Evolutionary conservation across 2,797 vertebrate genomes (phyloP), one percentile per base, ranked within the genome.

Genomic region (Parambassis ranga): DNA sequence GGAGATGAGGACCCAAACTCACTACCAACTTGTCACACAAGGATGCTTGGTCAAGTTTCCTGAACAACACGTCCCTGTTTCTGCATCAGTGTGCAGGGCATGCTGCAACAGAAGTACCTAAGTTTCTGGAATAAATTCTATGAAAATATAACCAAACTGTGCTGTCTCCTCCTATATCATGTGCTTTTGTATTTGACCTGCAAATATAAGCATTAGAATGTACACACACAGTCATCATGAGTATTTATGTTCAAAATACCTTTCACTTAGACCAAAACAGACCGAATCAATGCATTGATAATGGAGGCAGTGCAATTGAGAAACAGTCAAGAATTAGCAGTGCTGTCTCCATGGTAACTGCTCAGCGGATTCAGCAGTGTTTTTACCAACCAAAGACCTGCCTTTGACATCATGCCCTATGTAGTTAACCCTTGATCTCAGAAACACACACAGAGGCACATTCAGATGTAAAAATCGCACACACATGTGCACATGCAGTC

Each of bases 281-380:
- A 58, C 50, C 48, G 52, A 75, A 76, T 59, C 35, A 55, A 41
- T 73, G 65, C 27, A 41, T 35, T 64, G 50, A 74, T 56, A 61
- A 67, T 53, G 47, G 41, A 31, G 52, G 41, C 73, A 66, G 58
- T 58, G 67, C 48, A 65, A 58, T 59, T 70, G 48, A 79, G 55
- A 62, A 76, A 65, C 52, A 65, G 52, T 57, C 19, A 31, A 51
- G 59, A 77, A 85, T 83, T 79, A 78, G 65, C 47, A 72, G 49
- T 7, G 28, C 63, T 24, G 79, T 91, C 86, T 82, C 89, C 83
- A 90, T 88, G 82, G 89, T 70, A 89, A 91, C 88, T 35, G 70
- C 71, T 53, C 69, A 82, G 50, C 57, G 64, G 73, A 79, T 75
- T 77, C 56, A 18, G 58, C 70, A 62, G 67, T 77, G 66, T 79